Percentiles rank a stretch among this genome's conserved stretches.
Conservation (phyloP, 1,140 invertebrate species). For the Papilio helenus region DNA sequence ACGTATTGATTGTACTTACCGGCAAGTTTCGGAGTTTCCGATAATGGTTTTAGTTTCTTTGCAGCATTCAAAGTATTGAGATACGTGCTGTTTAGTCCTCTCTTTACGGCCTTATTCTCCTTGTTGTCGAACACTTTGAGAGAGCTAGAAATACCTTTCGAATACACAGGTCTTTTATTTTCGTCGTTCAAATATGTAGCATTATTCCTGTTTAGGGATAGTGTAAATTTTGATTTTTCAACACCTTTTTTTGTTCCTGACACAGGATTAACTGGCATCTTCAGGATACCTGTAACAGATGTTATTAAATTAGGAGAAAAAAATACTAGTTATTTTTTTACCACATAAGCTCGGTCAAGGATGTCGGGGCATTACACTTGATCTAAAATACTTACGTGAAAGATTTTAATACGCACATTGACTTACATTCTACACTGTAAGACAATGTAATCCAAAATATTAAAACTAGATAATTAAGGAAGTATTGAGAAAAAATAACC, state of each 20-base stretch:
- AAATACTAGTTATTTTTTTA: slow-evolving; percentile 54
- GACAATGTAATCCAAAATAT: slow-evolving; percentile 59
- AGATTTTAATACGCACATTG: slow-evolving; percentile 67
- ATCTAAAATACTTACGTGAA: slow-evolving; percentile 66
- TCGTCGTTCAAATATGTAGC: slow-evolving; percentile 66
- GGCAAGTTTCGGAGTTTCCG: slow-evolving; percentile 56
- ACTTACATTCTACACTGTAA: slow-evolving; percentile 78
- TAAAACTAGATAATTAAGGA: slow-evolving; percentile 62
- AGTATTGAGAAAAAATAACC: slow-evolving; percentile 63
- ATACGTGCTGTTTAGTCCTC: slow-evolving; percentile 66
- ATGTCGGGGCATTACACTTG: slow-evolving; percentile 52
- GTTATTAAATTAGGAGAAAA: slow-evolving; percentile 48
- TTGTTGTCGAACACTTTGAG: slow-evolving; percentile 60
- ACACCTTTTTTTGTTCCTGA: slow-evolving; percentile 78
- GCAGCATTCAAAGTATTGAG: slow-evolving; percentile 73
- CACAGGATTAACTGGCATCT: slow-evolving; percentile 81
- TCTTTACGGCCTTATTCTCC: slow-evolving; percentile 73
- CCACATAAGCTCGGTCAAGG: slow-evolving; percentile 68
- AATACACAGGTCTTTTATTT: slow-evolving; percentile 55
- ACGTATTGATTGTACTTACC: slow-evolving; percentile 51
- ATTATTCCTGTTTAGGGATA: slow-evolving; percentile 78
- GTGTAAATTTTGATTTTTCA: slow-evolving; percentile 74
- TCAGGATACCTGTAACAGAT: slow-evolving; percentile 78
- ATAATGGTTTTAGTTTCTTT: slow-evolving; percentile 72
- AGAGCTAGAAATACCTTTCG: slow-evolving; percentile 54